A percentile compares a stretch with the other conserved stretches of the same genome.
These are phyloP conservation scores for Geococcyx californianus DNA, from an alignment of 2,113 vertebrate genomes.

Conservation along the genomic window DNA sequence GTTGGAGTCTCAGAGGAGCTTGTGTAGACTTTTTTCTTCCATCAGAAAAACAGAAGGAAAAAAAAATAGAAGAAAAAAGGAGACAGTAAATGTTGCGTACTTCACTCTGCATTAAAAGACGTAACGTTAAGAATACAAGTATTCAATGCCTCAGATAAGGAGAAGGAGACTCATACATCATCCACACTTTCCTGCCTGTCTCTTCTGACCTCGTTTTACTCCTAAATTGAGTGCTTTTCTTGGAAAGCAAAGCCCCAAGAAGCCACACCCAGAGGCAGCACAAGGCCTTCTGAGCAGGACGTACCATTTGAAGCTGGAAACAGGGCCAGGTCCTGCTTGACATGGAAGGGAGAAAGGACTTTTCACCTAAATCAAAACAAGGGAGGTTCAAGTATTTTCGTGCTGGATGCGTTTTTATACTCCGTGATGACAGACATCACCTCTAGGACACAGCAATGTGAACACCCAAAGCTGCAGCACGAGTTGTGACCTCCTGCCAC, in stretches of 20 bases:
- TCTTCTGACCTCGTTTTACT: neutral
- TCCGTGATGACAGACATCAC: too few species aligned
- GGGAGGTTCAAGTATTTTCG: too few species aligned
- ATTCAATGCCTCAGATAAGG: neutral
- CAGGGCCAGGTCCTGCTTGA: too few species aligned
- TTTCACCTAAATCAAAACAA: too few species aligned
- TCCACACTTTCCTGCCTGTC: neutral
- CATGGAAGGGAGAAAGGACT: too few species aligned
- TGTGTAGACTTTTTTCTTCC: neutral
- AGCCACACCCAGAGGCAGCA: neutral
- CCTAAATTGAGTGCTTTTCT: accelerated
- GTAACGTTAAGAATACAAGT: neutral
- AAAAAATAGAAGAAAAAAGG: too few species aligned
- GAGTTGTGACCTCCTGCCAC: too few species aligned
- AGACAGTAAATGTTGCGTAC: too few species aligned
- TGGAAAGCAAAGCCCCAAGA: neutral
- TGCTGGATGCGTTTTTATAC: too few species aligned
- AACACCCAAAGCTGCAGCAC: too few species aligned
- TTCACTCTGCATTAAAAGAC: neutral
- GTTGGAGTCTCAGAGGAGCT: neutral
- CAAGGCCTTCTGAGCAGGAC: neutral
- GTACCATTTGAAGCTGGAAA: neutral
- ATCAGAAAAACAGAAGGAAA: neutral
- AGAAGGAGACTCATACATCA: neutral
- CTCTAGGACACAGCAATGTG: too few species aligned